Conservation (phyloP, 2,797 vertebrate species). For the Neosilurus mollespiculum region DNA sequence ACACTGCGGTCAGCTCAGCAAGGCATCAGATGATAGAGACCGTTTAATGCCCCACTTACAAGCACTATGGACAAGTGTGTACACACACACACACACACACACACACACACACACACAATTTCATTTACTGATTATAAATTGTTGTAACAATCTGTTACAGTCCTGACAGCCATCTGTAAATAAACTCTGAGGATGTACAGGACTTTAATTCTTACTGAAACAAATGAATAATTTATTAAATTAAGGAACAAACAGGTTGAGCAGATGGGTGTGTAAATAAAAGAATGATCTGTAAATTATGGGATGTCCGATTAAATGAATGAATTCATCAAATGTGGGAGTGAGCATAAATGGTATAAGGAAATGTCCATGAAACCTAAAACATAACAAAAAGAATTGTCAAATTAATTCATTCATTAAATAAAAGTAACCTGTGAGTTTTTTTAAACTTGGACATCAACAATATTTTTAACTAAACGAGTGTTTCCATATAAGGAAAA, state of each 20-base stretch:
- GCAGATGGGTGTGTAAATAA: not conserved
- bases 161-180: not conserved
- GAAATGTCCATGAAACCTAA: too few species aligned
- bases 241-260: not conserved
- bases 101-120: not conserved
- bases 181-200: not conserved
- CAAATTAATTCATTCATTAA: too few species aligned
- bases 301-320: not conserved
- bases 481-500: too few species aligned
- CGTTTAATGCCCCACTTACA: not conserved
- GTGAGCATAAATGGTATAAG: not conserved
- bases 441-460: too few species aligned
- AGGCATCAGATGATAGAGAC: not conserved
- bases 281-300: not conserved
- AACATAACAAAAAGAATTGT: too few species aligned
- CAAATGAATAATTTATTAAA: not conserved
- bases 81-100: not conserved
- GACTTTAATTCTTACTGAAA: not conserved
- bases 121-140: not conserved
- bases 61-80: not conserved
- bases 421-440: too few species aligned
- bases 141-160: not conserved
- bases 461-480: too few species aligned
- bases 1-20: not conserved
- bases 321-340: not conserved